Base-by-base conservation (phyloP, 2,888 invertebrate species). In the Odontocolon sp. region DNA sequence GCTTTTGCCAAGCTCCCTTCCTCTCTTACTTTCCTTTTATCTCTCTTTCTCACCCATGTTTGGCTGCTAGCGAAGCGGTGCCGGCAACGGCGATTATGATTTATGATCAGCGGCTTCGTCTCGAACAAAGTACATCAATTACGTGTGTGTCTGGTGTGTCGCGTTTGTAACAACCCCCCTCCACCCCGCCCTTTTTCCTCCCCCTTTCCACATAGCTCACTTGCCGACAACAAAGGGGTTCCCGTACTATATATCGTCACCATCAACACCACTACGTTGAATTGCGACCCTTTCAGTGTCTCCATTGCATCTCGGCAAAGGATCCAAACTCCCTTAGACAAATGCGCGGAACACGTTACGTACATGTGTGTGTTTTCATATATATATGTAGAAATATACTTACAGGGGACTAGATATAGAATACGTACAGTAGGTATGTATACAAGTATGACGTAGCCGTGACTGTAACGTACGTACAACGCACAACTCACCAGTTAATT, bases 111-210 rank as follows among this genome's bases (percentile, higher is more conserved):
- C 66, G 56, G 67, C 73, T 67, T 52, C 66, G 50, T 64, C 73
- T 59, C 61, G 50, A 78, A 76, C 76, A 77, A 78, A 77, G 78
- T 77, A 78, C 78, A 77, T 78, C 78, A 77, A 80, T 78, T 80
- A 78, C 74, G 38, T 23, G 72, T 70, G 64, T 76, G 74, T 66
- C 72, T 69, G 67, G 52, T 63, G 66, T 71, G 67, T 67, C 70
- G 52, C 36, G 47, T 52, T 61, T 36, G 67, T 42, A 57, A 59
- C 59, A 59, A 54, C 31, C 57, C 50, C 16, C 31, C 28, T 8
- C 16, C 14, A 45, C 23, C 38, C 40, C 21, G 4, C 6, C 28
- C 47, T n/a, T n/a, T n/a, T n/a, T n/a, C n/a, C n/a, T n/a, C n/a
- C n/a, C n/a, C n/a, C n/a, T n/a, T n/a, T n/a, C n/a, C n/a, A n/a